Conservation (phyloP, 1,140 invertebrate genomes). For the Rhyacophila brunnea region DNA sequence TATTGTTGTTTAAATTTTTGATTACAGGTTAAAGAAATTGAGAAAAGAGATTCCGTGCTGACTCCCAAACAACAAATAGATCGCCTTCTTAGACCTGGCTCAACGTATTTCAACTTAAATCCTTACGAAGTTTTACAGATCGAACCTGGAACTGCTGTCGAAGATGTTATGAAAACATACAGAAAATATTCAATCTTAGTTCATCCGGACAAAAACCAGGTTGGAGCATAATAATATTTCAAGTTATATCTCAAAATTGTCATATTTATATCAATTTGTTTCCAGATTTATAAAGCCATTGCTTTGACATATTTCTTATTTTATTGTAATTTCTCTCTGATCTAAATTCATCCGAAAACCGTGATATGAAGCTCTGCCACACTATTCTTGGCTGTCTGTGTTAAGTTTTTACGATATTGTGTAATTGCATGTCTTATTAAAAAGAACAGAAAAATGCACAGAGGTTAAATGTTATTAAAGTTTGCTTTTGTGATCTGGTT, state of each 20-base stretch:
- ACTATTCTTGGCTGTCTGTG: no score
- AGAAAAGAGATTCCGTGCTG: conserved; percentile 85
- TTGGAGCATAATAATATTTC: no score
- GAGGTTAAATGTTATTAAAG: no score
- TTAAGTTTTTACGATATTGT: no score
- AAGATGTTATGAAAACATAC: conserved; percentile 97
- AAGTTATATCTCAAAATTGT: neutral
- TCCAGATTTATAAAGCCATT: no score
- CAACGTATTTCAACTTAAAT: conserved; percentile 95
- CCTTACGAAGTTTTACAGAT: conserved; percentile 95
- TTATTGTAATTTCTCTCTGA: neutral
- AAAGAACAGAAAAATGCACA: no score
- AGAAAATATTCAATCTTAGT: conserved; percentile 94
- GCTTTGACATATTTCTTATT: neutral
- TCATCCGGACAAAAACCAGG: conserved; percentile 95
- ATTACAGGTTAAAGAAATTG: conserved; percentile 90
- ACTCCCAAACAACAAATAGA: conserved; percentile 96
- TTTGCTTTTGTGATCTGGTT: no score
- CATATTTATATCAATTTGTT: neutral
- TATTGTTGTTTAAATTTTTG: conserved; percentile 17
- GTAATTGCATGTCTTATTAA: no score
- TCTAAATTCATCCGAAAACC: no score
- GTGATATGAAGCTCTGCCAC: no score
- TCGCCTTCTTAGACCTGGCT: conserved; percentile 85
- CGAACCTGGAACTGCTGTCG: conserved; percentile 83